Evolutionary conservation across 2,888 invertebrate species (phyloP), one percentile per base, ranked within the genome.

Genomic region (Chironomus tentans): DNA sequence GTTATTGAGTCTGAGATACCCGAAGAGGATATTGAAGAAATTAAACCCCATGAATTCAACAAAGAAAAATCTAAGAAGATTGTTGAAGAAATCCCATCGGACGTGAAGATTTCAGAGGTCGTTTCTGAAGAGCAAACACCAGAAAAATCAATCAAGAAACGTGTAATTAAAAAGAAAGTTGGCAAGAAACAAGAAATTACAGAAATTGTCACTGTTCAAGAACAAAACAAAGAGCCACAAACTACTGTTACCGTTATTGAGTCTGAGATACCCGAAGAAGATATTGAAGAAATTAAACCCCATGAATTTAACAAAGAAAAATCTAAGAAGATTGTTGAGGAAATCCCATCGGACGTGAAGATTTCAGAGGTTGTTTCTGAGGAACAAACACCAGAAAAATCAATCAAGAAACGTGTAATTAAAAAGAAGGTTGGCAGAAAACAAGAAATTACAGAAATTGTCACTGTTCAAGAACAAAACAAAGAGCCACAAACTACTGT

Each of bases 91-190:
- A 77, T 83, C 12, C 77, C 82, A 7, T 83, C 84, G 77, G 82
- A 83, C 78, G 79, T 80, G 12, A 82, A 77, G 4, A 78, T 80
- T 28, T 28, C n/a, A 78, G 81, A 80, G 78, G 77, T 80, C 13
- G 78, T 83, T 21, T 80, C 84, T 48, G 79, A 84, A 13, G 83
- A 85, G 77, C 82, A 81, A 76, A 81, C 84, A 80, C 79, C 77
- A 76, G 84, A 78, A 81, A 84, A 80, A 82, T 84, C 76, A 81
- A 81, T 83, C 46, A 85, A 82, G 77, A 86, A 84, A 13, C 83
- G 84, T 76, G 80, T 84, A 2, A 85, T 87, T n/a, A 86, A 85
- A 78, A 86, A 86, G 78, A 81, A 82, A 2, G 79, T 82, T 68
- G 83, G 81, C 74, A 80, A 79, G 6, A 82, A 82, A 79, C 80